Conservation (phyloP, 2,113 vertebrate genomes). For the Himantopus leucocephalus region DNA sequence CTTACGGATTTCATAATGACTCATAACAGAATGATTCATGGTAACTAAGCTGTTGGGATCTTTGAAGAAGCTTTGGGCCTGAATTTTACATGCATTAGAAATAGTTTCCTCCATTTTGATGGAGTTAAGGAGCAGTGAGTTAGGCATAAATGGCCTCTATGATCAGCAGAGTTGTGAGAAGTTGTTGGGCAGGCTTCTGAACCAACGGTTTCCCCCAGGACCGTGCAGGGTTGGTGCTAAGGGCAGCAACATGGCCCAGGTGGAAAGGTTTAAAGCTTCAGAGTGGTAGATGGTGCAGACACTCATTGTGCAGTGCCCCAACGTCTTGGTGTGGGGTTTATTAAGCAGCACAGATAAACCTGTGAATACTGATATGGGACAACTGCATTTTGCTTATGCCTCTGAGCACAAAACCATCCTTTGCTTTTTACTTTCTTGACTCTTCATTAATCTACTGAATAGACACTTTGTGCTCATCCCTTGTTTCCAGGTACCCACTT, state of each 20-base stretch:
- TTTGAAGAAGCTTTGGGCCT: not conserved
- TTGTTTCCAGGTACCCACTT: not conserved
- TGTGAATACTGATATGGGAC: not conserved
- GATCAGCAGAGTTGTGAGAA: not conserved
- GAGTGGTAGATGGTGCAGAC: not conserved
- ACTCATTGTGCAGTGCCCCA: not conserved
- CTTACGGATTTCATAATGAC: not conserved
- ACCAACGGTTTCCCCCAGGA: rapidly evolving
- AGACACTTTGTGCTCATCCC: not conserved
- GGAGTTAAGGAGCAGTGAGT: not conserved
- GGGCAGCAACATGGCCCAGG: not conserved
- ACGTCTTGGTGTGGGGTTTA: not conserved
- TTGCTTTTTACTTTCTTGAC: not conserved
- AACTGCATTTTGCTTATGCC: not conserved
- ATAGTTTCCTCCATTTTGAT: not conserved
- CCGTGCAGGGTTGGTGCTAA: not conserved
- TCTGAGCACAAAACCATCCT: not conserved
- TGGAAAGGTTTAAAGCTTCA: not conserved
- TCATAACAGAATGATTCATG: not conserved
- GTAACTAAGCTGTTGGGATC: not conserved
- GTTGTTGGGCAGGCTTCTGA: not conserved
- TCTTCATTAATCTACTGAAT: not conserved
- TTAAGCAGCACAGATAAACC: not conserved
- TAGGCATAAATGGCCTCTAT: not conserved
- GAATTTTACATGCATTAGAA: not conserved